Conservation (phyloP, 2,888 invertebrate species). For the Cataglyphis albicans region DNA sequence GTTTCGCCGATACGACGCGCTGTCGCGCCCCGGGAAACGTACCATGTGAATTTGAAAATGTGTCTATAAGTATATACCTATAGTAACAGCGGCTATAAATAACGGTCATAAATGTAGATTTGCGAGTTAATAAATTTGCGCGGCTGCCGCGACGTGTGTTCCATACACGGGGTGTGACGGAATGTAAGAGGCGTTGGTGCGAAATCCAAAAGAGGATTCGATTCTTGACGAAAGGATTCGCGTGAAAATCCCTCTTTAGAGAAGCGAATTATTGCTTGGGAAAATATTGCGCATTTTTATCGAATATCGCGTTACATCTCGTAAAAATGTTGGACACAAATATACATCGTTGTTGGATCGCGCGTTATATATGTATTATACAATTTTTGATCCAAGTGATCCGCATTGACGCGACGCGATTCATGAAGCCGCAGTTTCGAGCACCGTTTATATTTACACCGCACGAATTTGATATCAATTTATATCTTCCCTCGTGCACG, state of each 20-base stretch:
- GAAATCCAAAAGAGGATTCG: background rate
- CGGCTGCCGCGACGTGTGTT: background rate
- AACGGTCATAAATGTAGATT: constrained; percentile 58
- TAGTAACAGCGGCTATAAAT: constrained; percentile 50
- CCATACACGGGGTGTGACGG: background rate
- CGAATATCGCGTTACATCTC: background rate
- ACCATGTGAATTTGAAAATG: constrained; percentile 62
- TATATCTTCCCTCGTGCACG: constrained; percentile 29
- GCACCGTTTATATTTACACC: constrained; percentile 22
- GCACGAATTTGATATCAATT: constrained; percentile 33
- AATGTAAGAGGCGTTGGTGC: background rate
- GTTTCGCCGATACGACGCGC: constrained; percentile 36
- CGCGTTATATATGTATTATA: background rate
- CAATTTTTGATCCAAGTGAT: constrained; percentile 30
- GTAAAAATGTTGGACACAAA: background rate
- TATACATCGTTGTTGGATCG: background rate
- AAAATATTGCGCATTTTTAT: background rate
- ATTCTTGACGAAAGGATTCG: background rate
- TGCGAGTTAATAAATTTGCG: constrained; percentile 57
- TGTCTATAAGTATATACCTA: constrained; percentile 57
- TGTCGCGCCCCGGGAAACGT: constrained; percentile 21
- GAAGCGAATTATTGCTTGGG: background rate
- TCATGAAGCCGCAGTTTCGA: constrained; percentile 31
- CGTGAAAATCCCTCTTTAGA: background rate
- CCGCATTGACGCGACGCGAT: constrained; percentile 5